A percentile compares a stretch with the other conserved stretches of the same genome.
phyloP scores from a whole-genome alignment of 2,113 vertebrate species.

The Festucalex cinctus region DNA sequence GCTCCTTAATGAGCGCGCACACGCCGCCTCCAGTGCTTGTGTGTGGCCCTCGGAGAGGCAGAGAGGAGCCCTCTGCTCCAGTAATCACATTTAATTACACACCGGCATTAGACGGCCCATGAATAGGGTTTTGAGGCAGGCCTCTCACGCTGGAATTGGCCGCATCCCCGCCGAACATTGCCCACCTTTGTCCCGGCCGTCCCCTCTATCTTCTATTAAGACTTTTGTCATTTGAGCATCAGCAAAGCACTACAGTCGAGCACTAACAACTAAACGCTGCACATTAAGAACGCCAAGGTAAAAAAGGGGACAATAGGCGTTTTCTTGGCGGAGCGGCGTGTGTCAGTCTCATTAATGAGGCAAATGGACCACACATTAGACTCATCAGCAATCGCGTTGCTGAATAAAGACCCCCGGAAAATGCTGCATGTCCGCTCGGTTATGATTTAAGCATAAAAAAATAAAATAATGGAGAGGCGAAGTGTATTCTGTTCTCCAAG shows the following conservation, averaged over 20 bases:
- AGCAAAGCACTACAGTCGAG: conserved; percentile 56
- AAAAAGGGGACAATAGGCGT: conserved; percentile 66
- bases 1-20: conserved; percentile 68
- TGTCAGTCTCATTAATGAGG: conserved; percentile 62
- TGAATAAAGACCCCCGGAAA: conserved; percentile 41
- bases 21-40: conserved; percentile 62
- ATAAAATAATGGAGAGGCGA: conserved; percentile 26
- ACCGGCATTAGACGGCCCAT: conserved; percentile 72
- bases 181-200: conserved; percentile 73
- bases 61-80: conserved; percentile 71
- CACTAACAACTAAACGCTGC: conserved; percentile 71
- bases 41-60: conserved; percentile 69
- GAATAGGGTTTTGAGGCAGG: conserved; percentile 77
- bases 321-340: conserved; percentile 61
- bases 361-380: conserved; percentile 67
- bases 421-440: conserved; percentile 35
- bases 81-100: conserved; percentile 83
- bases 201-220: conserved; percentile 72
- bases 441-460: conserved; percentile 19
- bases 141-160: conserved; percentile 70
- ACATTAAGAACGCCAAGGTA: conserved; percentile 61
- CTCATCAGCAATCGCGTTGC: conserved; percentile 48
- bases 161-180: conserved; percentile 74
- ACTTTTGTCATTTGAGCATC: conserved; percentile 74
- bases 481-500: conserved; percentile 50